These are phyloP conservation scores for Ladona fulva DNA, from an alignment of 1,140 invertebrate species.

Conservation along the genomic window DNA sequence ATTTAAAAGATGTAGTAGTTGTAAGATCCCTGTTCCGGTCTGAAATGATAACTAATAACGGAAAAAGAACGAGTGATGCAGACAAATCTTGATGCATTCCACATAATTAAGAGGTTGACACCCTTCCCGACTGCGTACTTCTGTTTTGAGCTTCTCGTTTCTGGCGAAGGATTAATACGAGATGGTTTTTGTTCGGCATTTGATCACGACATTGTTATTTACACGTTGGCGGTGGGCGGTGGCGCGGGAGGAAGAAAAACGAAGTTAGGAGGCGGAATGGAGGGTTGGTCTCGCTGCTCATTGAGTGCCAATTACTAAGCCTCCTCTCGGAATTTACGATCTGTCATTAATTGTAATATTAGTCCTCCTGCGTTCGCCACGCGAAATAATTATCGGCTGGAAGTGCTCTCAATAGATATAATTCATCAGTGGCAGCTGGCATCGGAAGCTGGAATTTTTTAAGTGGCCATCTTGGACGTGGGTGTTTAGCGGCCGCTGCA, in stretches of 20 bases:
- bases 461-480: not conserved
- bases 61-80: too few relatives aligned
- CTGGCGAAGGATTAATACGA: too few relatives aligned
- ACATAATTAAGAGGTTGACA: too few relatives aligned
- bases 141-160: too few relatives aligned
- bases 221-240: not conserved
- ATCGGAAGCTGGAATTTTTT: not conserved
- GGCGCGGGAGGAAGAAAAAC: not conserved
- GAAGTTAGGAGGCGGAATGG: not conserved
- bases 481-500: too few relatives aligned
- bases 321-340: not conserved
- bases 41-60: too few relatives aligned
- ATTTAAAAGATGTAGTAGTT: too few relatives aligned
- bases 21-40: too few relatives aligned
- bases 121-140: too few relatives aligned
- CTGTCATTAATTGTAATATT: conserved; percentile 8
- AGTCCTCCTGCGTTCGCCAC: not conserved
- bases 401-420: not conserved
- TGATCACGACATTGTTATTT: not conserved
- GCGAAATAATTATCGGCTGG: not conserved
- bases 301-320: not conserved
- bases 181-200: not conserved
- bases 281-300: not conserved
- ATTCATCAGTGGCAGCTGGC: not conserved
- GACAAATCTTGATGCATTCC: too few relatives aligned